Base-by-base conservation (phyloP, 2,113 vertebrate species). In the mouse (Mus musculus) region DNA sequence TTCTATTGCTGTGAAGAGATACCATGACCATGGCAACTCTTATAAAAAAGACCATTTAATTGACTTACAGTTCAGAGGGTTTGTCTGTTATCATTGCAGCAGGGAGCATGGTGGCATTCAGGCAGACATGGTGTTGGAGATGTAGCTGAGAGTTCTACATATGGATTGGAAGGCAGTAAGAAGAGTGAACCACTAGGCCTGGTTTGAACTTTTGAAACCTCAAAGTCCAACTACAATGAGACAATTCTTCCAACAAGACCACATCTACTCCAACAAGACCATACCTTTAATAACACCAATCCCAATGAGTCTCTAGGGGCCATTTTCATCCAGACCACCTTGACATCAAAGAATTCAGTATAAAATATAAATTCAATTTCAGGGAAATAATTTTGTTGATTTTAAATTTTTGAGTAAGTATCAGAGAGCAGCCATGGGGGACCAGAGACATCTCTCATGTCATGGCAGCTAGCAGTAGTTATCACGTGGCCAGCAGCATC, bases 351-450 rank as follows among this genome's bases (percentile, higher is more conserved):
- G n/a, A 88, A 65, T 52, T 22, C 71, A 63, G 52, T 26, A 63
- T 87, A 71, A 96, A 59, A 56, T 71, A 59, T 17, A 9, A 36
- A 56, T 87, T 86, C 30, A 65, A 13, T 93, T 90, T 63, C 65
- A 95, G 77, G 86, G 12, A 85, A 93, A 88, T 46, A 90, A 88
- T 69, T 67, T 12, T 77, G 4, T 39, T 49, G 76, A 33, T 90
- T 85, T 92, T 26, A 80, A 20, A 67, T 12, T 28, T 49, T 33
- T 46, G 80, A 94, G 22, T 87, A 91, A 77, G 63, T 65, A 96
- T 77, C 30, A 85, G 72, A 87, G 30, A 54, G 5, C 56, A 24
- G 54, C 67, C 42, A 14, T 19, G 67, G 56, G 26, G 42, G 20
- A 28, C 28, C 22, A 52, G 12, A 42, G 63, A 10, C 54, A 84